A percentile compares a stretch with the other conserved stretches of the same genome.
Evolutionary conservation across 2,113 vertebrate genomes (phyloP).

Genomic region (Xerus inauris): DNA sequence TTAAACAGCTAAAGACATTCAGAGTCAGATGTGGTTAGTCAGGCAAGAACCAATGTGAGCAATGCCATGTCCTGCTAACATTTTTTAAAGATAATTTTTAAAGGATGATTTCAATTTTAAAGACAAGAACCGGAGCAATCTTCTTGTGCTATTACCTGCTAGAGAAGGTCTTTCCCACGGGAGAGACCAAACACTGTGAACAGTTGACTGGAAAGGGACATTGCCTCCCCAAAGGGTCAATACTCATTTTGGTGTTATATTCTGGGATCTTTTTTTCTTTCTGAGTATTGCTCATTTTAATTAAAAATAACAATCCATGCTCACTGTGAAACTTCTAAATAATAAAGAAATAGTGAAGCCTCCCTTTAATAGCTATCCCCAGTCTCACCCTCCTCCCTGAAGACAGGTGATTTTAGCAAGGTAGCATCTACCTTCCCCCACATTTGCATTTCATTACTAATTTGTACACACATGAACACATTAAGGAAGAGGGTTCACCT

Average conservation of each 20-base stretch:
- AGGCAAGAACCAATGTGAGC: neutral
- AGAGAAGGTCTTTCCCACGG: neutral
- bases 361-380: neutral
- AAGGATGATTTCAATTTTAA: conserved; percentile 48
- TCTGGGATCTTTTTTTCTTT: neutral
- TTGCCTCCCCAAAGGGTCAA: neutral
- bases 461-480: neutral
- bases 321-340: neutral
- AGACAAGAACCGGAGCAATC: conserved; percentile 8
- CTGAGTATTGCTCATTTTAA: conserved; percentile 45
- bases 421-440: neutral
- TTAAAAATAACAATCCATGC: conserved; percentile 62
- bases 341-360: neutral
- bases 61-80: neutral
- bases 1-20: conserved; percentile 6
- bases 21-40: neutral
- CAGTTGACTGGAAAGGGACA: neutral
- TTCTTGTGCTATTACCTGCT: neutral
- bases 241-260: neutral
- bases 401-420: conserved; percentile 33
- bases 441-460: neutral
- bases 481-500: neutral
- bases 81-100: conserved; percentile 34
- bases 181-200: neutral
- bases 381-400: neutral